These are phyloP conservation scores for rabbit (Oryctolagus cuniculus) DNA, from an alignment of 2,113 vertebrate genomes.

Conservation along the genomic window mOryCun1.1 NC_091440.1:86537501-86538000, in stretches of 20 bases:
- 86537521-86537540: too few relatives aligned
- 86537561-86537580: not conserved
- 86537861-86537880: not conserved
- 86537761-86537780: too few relatives aligned
- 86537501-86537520: too few relatives aligned
- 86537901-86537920: not conserved
- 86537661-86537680: accelerated
- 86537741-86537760: too few relatives aligned
- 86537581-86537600: accelerated
- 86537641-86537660: not conserved
- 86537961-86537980: not conserved
- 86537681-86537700: not conserved
- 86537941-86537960: not conserved
- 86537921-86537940: not conserved
- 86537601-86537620: too few relatives aligned
- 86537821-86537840: not conserved
- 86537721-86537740: too few relatives aligned
- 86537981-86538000: not conserved
- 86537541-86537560: too few relatives aligned
- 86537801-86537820: not conserved
- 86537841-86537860: not conserved
- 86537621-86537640: not conserved
- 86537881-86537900: not conserved
- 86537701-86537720: not conserved
- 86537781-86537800: too few relatives aligned